Conservation (phyloP, 2,888 invertebrate genomes). For the Syrphus vitripennis region DNA sequence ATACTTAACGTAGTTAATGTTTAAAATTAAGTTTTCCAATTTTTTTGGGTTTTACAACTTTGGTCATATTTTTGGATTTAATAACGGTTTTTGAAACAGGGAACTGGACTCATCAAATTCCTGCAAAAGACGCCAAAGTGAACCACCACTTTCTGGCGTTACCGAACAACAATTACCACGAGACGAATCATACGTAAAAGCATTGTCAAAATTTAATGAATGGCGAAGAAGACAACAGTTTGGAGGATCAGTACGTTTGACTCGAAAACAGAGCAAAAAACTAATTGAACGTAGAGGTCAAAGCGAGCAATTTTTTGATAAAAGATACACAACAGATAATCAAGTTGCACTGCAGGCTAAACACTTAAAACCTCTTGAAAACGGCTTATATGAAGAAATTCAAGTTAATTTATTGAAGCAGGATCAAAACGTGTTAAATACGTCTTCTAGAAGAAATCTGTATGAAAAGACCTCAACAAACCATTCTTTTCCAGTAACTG, state of each 20-base stretch:
- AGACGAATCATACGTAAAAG: conserved; percentile 73
- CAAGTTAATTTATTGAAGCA: neutral
- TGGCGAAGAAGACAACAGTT: conserved; percentile 72
- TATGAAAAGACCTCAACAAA: conserved; percentile 13
- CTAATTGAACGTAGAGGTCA: conserved; percentile 7
- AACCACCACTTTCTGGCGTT: conserved; percentile 65
- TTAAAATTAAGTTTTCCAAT: too few relatives aligned
- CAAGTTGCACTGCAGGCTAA: conserved; percentile 5
- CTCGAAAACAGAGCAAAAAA: conserved; percentile 49
- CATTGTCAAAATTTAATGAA: conserved; percentile 73
- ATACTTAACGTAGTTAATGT: too few relatives aligned
- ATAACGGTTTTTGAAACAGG: conserved; percentile 29
- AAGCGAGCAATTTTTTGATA: conserved; percentile 34
- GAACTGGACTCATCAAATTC: conserved; percentile 72
- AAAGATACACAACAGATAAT: neutral
- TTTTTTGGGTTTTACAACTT: neutral
- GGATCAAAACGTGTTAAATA: neutral
- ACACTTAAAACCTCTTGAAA: conserved; percentile 24
- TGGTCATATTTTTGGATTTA: neutral
- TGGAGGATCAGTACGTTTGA: conserved; percentile 46
- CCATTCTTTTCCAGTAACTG: conserved; percentile 19
- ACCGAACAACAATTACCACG: conserved; percentile 61
- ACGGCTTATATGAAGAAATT: conserved; percentile 51
- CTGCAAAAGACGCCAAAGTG: conserved; percentile 73
- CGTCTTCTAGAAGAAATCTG: neutral